Evolutionary conservation across 2,888 invertebrate species (phyloP), one percentile per base, ranked within the genome.

Genomic region (Ichneumoninae sp.): DNA sequence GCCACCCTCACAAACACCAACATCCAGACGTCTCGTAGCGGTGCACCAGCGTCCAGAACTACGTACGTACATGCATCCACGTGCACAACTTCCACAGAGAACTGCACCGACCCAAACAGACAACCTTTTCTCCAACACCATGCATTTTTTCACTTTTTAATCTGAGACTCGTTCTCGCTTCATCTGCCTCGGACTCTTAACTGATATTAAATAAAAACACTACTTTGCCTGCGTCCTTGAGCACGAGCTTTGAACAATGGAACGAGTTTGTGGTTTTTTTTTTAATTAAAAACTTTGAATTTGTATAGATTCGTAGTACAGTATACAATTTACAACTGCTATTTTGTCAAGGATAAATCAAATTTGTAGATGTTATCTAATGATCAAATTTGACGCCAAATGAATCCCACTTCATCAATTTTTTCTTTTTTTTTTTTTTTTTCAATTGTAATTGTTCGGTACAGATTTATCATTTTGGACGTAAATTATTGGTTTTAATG

Each of bases 91-190:
- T n/a, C 44, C 36, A 85, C 87, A 89, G 87, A 87, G 88, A 89
- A 89, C 85, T 88, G 89, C 90, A 89, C 89, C 89, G 88, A 89
- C 87, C 89, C 90, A 87, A 88, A 82, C 65, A n/a, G 52, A 52
- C n/a, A 76, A 52, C 74, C 52, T 36, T 69, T 62, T 70, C 60
- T 30, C 71, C 57, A 5, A 13, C 10, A 2, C 16, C 10, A 40
- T 22, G 3, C 71, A 16, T 47, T 40, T 65, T 47, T 47, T 5
- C 30, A 16, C 30, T 65, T 62, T 52, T 36, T 75, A 47, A 71
- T 40, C 62, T 30, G n/a, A 13, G 8, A 26, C n/a, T 60, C 33
- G 6, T 50, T 66, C 36, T 10, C 54, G 52, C 66, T 36, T 68
- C 40, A 22, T 76, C 76, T 33, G 36, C 40, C 6, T 1, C 22